Evolutionary conservation across 2,113 vertebrate species (phyloP).

Genomic region (Propithecus coquereli): DNA sequence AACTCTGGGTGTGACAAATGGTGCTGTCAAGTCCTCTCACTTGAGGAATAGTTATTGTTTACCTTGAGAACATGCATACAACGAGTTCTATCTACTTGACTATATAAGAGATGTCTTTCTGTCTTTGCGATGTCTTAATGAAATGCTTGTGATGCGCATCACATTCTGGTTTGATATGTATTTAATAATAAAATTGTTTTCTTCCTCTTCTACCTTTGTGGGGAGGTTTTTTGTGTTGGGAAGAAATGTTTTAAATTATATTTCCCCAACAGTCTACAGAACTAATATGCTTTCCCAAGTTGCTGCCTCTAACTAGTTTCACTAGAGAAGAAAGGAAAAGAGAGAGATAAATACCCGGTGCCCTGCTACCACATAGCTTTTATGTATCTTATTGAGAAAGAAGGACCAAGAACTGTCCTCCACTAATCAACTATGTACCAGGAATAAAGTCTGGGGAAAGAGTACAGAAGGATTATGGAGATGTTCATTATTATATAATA

Average conservation of each 20-base stretch:
- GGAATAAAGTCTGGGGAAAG: background rate
- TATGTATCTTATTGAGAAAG: background rate
- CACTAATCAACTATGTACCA: background rate
- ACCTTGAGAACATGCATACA: background rate
- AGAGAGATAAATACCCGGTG: background rate
- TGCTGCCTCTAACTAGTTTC: background rate
- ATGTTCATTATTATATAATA: background rate
- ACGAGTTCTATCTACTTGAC: background rate
- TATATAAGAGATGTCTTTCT: background rate
- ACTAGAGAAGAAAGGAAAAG: background rate
- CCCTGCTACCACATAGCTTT: background rate
- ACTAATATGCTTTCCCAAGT: background rate
- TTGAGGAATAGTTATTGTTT: background rate
- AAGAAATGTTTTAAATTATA: background rate
- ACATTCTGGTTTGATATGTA: background rate
- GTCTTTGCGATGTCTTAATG: background rate
- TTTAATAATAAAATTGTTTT: background rate
- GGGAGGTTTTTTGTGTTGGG: background rate
- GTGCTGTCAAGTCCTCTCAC: background rate
- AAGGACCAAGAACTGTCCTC: background rate
- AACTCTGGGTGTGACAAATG: background rate
- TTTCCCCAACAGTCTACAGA: background rate
- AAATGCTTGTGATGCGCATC: too few species aligned
- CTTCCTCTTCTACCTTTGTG: background rate
- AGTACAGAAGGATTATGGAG: background rate